Conservation (phyloP, 2,888 invertebrate genomes). For the Zhuqinia jingwanae region DNA sequence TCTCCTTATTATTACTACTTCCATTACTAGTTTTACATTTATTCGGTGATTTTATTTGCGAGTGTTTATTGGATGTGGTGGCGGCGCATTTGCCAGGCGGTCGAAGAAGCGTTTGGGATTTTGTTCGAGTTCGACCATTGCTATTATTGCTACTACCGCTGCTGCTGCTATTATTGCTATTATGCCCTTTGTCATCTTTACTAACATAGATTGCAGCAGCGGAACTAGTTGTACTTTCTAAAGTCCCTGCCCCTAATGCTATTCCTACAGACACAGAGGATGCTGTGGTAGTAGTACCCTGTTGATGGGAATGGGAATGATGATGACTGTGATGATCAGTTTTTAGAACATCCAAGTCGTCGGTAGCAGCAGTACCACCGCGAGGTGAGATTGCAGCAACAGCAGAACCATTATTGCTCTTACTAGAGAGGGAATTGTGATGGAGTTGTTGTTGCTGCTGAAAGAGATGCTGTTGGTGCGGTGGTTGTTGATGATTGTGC, state of each 20-base stretch:
- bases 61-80: slow-evolving; percentile 59
- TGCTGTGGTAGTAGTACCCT: slow-evolving; percentile 39
- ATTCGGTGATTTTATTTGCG: slow-evolving; percentile 61
- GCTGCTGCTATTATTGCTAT: slow-evolving; percentile 48
- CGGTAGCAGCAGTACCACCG: slow-evolving; percentile 32
- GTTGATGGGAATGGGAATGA: slow-evolving; percentile 27
- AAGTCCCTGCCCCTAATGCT: slow-evolving; percentile 47
- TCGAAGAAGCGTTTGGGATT: slow-evolving; percentile 56
- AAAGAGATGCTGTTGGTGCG: slow-evolving; percentile 46
- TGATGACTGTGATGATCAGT: slow-evolving; percentile 51
- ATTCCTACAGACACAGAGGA: slow-evolving; percentile 56
- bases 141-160: too few relatives aligned
- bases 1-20: slow-evolving; percentile 41
- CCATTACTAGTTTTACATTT: slow-evolving; percentile 59
- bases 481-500: slow-evolving; percentile 48
- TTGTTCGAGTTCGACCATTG: slow-evolving; percentile 54
- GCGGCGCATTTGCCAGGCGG: slow-evolving; percentile 18
- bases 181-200: slow-evolving; percentile 58
- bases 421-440: slow-evolving; percentile 40
- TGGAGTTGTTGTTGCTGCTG: slow-evolving; percentile 59
- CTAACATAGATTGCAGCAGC: not conserved
- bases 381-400: slow-evolving; percentile 50
- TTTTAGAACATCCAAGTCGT: slow-evolving; percentile 56
- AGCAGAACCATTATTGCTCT: slow-evolving; percentile 53
- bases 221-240: slow-evolving; percentile 17